Conservation (phyloP, 2,888 invertebrate species). For the Drosophila nr. fundita region DNA sequence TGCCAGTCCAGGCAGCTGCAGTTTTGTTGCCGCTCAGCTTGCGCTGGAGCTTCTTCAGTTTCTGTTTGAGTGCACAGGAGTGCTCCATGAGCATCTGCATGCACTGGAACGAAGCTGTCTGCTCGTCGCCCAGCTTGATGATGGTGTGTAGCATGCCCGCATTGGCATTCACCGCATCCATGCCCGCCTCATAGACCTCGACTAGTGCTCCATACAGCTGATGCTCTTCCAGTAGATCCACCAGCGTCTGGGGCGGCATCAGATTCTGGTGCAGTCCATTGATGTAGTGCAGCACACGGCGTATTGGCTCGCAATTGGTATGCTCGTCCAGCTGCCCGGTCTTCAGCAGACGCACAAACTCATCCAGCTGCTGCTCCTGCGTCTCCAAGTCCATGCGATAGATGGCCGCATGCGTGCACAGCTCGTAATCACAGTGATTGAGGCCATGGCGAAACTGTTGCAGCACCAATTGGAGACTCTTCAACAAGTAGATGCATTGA, state of each 20-base stretch:
- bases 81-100: slow-evolving; percentile 91
- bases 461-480: slow-evolving; percentile 90
- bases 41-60: slow-evolving; percentile 91
- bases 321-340: slow-evolving; percentile 98
- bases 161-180: slow-evolving; percentile 90
- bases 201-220: slow-evolving; percentile 86
- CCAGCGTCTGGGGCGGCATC: slow-evolving; percentile 89
- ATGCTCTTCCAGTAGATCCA: slow-evolving; percentile 88
- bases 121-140: slow-evolving; percentile 87
- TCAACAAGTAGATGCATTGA: slow-evolving; percentile 90
- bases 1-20: slow-evolving; percentile 85
- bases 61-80: slow-evolving; percentile 91
- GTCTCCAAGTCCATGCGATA: slow-evolving; percentile 94
- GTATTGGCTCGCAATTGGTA: slow-evolving; percentile 92
- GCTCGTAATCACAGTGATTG: slow-evolving; percentile 92
- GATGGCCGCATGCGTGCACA: slow-evolving; percentile 93
- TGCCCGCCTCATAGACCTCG: slow-evolving; percentile 88
- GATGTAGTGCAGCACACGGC: slow-evolving; percentile 93
- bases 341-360: slow-evolving; percentile 93
- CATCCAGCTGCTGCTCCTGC: slow-evolving; percentile 96
- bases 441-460: slow-evolving; percentile 90
- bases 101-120: slow-evolving; percentile 89
- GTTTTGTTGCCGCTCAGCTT: slow-evolving; percentile 86
- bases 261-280: slow-evolving; percentile 92
- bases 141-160: slow-evolving; percentile 87